Conservation (phyloP, 2,113 vertebrate genomes). For the Gorsachius goisagi region DNA sequence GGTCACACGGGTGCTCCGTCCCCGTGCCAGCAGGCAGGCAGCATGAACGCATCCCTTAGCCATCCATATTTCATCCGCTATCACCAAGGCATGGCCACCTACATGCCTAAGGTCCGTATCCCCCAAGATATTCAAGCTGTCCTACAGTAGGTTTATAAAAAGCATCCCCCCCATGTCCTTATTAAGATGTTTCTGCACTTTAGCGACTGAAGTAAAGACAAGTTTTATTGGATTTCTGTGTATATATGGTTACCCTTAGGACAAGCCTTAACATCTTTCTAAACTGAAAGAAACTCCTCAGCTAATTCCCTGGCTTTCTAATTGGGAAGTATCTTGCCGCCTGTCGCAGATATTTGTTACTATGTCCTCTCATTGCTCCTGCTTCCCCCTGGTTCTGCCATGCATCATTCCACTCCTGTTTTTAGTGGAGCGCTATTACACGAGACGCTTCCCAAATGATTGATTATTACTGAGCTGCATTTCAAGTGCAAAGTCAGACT, state of each 20-base stretch:
- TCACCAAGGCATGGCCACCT: background rate
- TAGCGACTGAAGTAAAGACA: background rate
- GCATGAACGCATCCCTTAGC: background rate
- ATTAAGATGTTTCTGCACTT: background rate
- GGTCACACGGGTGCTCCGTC: accelerated
- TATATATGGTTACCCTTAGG: background rate
- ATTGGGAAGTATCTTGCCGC: background rate
- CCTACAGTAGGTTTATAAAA: background rate
- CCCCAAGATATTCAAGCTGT: background rate
- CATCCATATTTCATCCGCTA: background rate
- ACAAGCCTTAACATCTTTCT: background rate
- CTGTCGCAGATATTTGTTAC: background rate
- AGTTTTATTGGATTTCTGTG: background rate
- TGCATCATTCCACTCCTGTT: background rate
- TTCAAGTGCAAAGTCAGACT: background rate
- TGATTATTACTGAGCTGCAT: background rate
- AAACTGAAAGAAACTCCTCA: background rate
- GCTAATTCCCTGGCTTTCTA: background rate
- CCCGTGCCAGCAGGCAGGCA: background rate
- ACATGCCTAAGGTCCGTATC: background rate
- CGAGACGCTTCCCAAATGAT: background rate
- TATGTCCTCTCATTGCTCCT: background rate
- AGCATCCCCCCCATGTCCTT: background rate
- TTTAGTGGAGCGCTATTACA: background rate
- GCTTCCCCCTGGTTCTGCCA: background rate